Conservation (phyloP, 2,113 vertebrate genomes). For the Cebidichthys violaceus region DNA sequence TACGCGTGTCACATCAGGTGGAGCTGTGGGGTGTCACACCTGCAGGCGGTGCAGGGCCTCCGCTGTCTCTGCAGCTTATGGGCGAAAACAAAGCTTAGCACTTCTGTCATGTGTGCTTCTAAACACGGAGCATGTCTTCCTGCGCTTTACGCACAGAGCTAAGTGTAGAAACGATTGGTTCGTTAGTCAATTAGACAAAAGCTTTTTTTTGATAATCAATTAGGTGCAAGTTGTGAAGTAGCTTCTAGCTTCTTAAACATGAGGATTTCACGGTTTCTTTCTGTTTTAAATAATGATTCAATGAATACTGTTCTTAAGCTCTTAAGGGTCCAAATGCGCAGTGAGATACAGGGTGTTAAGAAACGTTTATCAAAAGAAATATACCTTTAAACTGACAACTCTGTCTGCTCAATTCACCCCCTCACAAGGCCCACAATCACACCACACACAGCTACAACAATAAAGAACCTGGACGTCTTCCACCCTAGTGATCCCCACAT, state of each 20-base stretch:
- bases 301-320: not conserved
- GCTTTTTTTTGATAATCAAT: not conserved
- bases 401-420: not conserved
- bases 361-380: not conserved
- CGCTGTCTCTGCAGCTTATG: conserved; percentile 62
- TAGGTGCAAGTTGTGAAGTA: not conserved
- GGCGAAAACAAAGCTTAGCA: conserved; percentile 54
- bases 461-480: conserved; percentile 41
- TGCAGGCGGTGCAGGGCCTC: conserved; percentile 57
- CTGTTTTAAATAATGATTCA: not conserved
- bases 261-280: not conserved
- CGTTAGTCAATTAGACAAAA: not conserved
- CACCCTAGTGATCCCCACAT: conserved; percentile 49
- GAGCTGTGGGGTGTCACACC: conserved; percentile 52
- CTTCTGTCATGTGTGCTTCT: conserved; percentile 46
- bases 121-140: not conserved
- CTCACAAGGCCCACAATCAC: conserved; percentile 7
- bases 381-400: not conserved
- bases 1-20: conserved; percentile 72
- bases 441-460: conserved; percentile 30
- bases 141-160: conserved; percentile 11
- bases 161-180: not conserved
- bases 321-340: not conserved
- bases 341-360: not conserved
- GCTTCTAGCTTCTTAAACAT: not conserved